Conservation (phyloP, 1,140 invertebrate genomes). For the Oryctes rhinoceros region DNA sequence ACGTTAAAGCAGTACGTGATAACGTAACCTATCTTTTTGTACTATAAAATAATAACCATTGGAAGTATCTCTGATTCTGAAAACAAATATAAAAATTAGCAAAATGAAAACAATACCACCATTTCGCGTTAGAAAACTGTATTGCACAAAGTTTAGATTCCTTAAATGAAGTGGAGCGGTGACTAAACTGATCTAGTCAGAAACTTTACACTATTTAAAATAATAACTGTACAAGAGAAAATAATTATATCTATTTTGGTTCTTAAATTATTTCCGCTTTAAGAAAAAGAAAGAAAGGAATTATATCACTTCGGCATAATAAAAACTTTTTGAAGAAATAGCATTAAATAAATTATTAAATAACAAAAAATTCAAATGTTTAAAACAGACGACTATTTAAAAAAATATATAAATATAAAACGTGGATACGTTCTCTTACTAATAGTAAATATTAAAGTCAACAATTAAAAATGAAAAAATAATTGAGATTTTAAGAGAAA, state of each 20-base stretch:
- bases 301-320: constrained; percentile 41
- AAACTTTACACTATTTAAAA: constrained; percentile 39
- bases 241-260: constrained; percentile 48
- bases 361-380: constrained; percentile 37
- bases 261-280: constrained; percentile 47
- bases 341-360: constrained; percentile 41
- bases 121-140: constrained; percentile 37
- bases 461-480: constrained; percentile 37
- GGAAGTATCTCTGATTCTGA: constrained; percentile 10
- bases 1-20: constrained; percentile 36
- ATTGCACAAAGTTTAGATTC: constrained; percentile 32
- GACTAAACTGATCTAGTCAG: constrained; percentile 5
- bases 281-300: constrained; percentile 38
- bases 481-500: constrained; percentile 40
- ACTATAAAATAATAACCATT: constrained; percentile 43
- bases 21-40: constrained; percentile 43
- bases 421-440: constrained; percentile 39
- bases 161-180: constrained; percentile 26
- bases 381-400: constrained; percentile 40
- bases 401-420: constrained; percentile 41
- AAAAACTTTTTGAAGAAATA: constrained; percentile 37
- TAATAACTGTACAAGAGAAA: constrained; percentile 51
- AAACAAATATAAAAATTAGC: constrained; percentile 7
- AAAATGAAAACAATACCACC: constrained; percentile 16
- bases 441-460: constrained; percentile 37